Evolutionary conservation across 2,113 vertebrate species (phyloP).

Genomic region (Verasper variegatus): DNA sequence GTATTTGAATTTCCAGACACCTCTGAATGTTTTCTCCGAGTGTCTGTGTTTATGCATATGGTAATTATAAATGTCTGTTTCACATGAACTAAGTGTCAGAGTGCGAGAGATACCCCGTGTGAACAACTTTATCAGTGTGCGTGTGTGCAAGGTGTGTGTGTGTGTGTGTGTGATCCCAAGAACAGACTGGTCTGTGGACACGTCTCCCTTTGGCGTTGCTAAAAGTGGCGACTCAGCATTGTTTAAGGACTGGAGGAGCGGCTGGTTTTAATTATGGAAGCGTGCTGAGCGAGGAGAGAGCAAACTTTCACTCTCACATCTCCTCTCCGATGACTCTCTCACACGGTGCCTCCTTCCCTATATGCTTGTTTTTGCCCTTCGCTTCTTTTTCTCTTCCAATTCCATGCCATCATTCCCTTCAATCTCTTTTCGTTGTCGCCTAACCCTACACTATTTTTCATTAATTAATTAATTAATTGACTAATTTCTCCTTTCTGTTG

Average conservation of each 20-base stretch:
- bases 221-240: constrained; percentile 60
- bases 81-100: constrained; percentile 3
- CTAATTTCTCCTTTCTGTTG: too few species aligned
- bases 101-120: constrained; percentile 13
- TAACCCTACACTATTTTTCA: background rate
- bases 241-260: constrained; percentile 26
- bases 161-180: constrained; percentile 37
- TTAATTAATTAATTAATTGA: background rate
- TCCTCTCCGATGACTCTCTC: constrained; percentile 33
- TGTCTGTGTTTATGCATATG: background rate
- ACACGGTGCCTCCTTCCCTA: background rate
- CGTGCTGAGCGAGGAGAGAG: constrained; percentile 47
- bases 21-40: background rate
- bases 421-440: background rate
- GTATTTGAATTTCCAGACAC: too few species aligned
- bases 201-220: constrained; percentile 30
- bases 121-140: background rate
- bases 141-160: background rate
- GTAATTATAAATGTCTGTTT: constrained; percentile 24
- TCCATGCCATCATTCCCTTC: background rate
- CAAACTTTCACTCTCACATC: constrained; percentile 47
- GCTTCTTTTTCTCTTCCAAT: background rate
- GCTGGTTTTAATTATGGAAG: constrained; percentile 67
- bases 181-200: constrained; percentile 37
- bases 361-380: background rate